Conservation (phyloP, 2,888 invertebrate genomes). For the Anthophora plumipes region DNA sequence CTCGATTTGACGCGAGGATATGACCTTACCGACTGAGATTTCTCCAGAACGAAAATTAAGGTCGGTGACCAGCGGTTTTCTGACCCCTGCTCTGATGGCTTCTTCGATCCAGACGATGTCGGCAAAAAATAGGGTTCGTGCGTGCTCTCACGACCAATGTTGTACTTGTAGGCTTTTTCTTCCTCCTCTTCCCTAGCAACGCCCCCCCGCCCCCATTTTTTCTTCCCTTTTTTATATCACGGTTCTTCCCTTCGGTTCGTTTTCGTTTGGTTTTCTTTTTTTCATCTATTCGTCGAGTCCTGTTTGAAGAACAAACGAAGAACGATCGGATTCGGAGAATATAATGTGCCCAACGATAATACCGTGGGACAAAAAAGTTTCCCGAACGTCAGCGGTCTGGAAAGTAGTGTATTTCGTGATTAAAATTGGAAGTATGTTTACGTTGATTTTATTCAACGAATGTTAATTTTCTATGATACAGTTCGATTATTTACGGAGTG, state of each 20-base stretch:
- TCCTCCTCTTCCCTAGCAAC: neutral
- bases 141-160: neutral
- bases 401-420: too few relatives aligned
- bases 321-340: neutral
- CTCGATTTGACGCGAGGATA: neutral
- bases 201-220: neutral
- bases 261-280: neutral
- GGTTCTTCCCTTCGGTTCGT: neutral
- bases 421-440: too few relatives aligned
- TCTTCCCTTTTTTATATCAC: neutral
- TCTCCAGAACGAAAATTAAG: constrained; percentile 31
- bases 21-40: constrained; percentile 2
- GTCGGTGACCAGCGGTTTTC: constrained; percentile 42
- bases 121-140: constrained; percentile 26
- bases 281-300: neutral
- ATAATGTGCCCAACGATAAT: neutral
- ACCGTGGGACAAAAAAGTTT: neutral
- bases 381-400: neutral
- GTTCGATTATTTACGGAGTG: too few relatives aligned
- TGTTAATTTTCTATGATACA: too few relatives aligned
- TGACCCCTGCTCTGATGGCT: constrained; percentile 41
- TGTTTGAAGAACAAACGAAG: constrained; percentile 1
- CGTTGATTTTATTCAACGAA: too few relatives aligned
- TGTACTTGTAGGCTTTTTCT: neutral
- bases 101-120: constrained; percentile 44